These are phyloP conservation scores for Vespertilio murinus DNA, from an alignment of 2,797 vertebrate species.

Conservation along the genomic window DNA sequence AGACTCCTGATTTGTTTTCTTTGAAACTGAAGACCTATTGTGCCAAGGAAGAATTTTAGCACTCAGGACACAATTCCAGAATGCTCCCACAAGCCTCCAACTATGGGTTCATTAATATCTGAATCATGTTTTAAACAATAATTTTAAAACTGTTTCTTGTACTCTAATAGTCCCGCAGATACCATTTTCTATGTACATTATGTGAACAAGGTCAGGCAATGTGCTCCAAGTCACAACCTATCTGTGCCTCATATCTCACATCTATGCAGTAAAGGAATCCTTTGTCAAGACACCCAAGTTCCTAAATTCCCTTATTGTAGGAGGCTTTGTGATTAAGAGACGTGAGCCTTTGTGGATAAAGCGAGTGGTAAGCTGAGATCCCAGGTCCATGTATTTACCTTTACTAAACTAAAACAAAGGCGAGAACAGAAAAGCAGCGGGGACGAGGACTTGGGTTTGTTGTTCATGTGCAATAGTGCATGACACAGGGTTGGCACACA, in stretches of 20 bases:
- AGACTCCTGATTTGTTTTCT: neutral
- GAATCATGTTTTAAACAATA: neutral
- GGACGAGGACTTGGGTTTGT: neutral
- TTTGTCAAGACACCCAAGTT: neutral
- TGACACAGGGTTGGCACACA: neutral
- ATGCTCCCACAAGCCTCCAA: neutral
- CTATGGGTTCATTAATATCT: neutral
- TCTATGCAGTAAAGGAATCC: neutral
- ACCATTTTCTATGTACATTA: neutral
- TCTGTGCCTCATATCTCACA: neutral
- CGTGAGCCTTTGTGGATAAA: neutral
- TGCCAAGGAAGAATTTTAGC: neutral
- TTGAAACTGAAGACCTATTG: neutral
- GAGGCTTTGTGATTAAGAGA: neutral
- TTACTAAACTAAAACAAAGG: neutral
- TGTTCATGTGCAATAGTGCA: neutral
- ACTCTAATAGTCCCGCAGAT: neutral
- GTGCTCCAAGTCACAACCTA: neutral
- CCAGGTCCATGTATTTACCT: neutral
- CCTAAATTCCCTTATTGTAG: neutral
- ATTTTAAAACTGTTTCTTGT: neutral
- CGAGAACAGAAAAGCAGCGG: neutral
- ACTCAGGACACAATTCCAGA: neutral
- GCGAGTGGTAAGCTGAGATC: neutral
- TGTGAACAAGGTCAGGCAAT: neutral